phyloP scores from a whole-genome alignment of 2,888 invertebrate genomes.

The Heliconius sara region DNA sequence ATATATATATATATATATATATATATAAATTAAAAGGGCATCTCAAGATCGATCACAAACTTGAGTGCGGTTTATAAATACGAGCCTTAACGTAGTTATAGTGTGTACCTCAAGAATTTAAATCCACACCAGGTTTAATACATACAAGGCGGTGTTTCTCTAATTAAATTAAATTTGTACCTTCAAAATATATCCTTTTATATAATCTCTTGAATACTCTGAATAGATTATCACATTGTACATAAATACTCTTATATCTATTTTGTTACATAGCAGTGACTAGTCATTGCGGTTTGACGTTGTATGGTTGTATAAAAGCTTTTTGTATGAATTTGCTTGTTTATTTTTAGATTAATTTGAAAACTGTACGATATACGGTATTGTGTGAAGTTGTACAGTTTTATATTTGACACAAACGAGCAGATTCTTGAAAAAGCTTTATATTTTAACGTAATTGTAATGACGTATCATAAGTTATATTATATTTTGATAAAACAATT shows the following conservation, averaged over 20 bases:
- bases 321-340: slow-evolving; percentile 52
- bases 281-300: slow-evolving; percentile 64
- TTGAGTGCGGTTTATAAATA: no score
- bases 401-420: slow-evolving; percentile 7
- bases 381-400: slow-evolving; percentile 1
- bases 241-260: slow-evolving; percentile 33
- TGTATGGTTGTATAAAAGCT: slow-evolving; percentile 42
- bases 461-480: slow-evolving; percentile 38
- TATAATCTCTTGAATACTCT: slow-evolving; percentile 47
- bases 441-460: slow-evolving; percentile 37
- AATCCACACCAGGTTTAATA: neutral
- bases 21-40: no score
- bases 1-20: no score
- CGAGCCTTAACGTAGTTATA: no score
- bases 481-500: slow-evolving; percentile 36
- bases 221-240: slow-evolving; percentile 58
- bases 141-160: neutral
- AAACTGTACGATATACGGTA: slow-evolving; percentile 16
- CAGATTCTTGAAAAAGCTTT: slow-evolving; percentile 37
- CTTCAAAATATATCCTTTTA: slow-evolving; percentile 1
- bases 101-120: slow-evolving; percentile 9
- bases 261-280: slow-evolving; percentile 61
- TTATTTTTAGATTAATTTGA: slow-evolving; percentile 29
- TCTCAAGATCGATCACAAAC: no score
- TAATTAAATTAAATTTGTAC: slow-evolving; percentile 10